A percentile compares a stretch with the other conserved stretches of the same genome.
phyloP scores from a whole-genome alignment of 2,888 invertebrate species.

The Bellardia bayeri region DNA sequence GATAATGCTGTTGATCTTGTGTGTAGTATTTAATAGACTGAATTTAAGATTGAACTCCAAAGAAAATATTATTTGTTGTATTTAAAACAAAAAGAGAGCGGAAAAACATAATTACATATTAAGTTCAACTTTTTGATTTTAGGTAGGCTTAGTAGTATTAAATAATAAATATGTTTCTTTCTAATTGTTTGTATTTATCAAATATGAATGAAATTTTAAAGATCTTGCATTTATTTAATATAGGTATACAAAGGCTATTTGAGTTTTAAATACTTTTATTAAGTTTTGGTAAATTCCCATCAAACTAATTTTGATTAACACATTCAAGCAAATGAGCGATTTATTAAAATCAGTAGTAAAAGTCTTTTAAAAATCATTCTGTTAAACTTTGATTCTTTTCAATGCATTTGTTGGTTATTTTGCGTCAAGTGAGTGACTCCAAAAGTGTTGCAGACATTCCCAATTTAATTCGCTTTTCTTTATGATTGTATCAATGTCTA shows the following conservation, averaged over 20 bases:
- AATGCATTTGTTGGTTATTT: neutral
- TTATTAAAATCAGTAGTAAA: no score
- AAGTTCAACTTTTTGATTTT: neutral
- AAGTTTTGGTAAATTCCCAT: no score
- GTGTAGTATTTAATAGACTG: conserved; percentile 2
- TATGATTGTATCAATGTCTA: conserved; percentile 63
- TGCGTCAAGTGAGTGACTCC: neutral
- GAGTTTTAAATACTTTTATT: no score
- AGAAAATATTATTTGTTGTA: neutral
- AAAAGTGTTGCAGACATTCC: conserved; percentile 57
- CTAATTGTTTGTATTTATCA: no score
- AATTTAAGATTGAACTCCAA: neutral
- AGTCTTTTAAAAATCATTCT: no score
- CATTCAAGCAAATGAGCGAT: no score
- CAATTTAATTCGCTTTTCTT: conserved; percentile 64
- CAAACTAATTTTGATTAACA: no score
- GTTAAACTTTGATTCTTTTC: neutral
- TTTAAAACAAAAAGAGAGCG: neutral
- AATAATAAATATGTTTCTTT: no score
- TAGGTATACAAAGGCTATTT: no score
- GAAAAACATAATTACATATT: neutral
- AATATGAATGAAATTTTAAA: no score
- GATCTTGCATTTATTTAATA: no score
- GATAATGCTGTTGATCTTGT: conserved; percentile 36
- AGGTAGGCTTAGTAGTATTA: no score